Conservation (phyloP, 2,797 vertebrate genomes). For the Prionace glauca region DNA sequence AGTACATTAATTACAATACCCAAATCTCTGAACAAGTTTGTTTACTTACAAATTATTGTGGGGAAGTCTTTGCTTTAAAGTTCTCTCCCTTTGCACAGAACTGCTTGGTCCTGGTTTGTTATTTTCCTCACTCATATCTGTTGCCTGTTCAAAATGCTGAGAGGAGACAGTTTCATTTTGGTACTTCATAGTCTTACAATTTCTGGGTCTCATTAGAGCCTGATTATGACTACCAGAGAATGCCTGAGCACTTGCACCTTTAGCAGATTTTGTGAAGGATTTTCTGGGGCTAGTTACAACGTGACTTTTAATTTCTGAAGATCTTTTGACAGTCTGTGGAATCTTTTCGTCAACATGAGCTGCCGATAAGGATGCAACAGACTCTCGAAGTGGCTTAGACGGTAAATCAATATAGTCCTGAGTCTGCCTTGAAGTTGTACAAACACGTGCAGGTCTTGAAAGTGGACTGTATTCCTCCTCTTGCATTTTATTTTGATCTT, state of each 20-base stretch:
- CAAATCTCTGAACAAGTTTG: background rate
- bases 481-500: background rate
- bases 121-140: background rate
- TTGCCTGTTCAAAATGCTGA: too few species aligned
- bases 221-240: background rate
- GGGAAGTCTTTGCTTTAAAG: background rate
- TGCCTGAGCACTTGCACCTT: too few species aligned
- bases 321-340: background rate
- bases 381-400: background rate
- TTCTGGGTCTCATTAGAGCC: constrained; percentile 6
- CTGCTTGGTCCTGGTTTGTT: background rate
- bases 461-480: background rate
- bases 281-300: background rate
- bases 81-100: background rate
- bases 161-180: background rate
- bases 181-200: too few species aligned
- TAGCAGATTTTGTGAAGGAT: background rate
- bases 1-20: background rate
- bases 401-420: background rate
- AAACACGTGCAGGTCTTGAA: background rate
- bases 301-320: background rate
- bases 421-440: background rate
- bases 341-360: background rate
- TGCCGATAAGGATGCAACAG: background rate
- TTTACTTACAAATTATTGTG: background rate